Evolutionary conservation across 23 tunicate species (phyloP), one percentile per base, ranked within the genome.

Genomic region (Ciona savignyi): DNA sequence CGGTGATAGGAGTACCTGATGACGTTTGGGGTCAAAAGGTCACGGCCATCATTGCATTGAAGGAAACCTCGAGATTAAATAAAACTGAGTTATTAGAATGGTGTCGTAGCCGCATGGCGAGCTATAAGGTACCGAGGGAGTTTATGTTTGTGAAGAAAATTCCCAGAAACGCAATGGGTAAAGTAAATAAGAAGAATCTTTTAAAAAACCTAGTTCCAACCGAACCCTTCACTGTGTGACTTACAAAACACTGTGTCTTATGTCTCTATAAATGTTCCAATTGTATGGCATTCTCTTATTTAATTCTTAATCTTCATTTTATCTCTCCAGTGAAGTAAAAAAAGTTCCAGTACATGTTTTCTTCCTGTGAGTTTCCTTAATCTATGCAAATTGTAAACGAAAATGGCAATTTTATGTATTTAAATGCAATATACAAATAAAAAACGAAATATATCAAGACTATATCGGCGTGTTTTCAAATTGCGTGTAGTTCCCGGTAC

Each of bases 151-250:
- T 93, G 60, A 66, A 78, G 24, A 79, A 81, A 51, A 77, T 93
- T 15, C 93, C 93, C 4, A 60, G 84, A 33, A 93, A 93, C 68
- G 94, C 77, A 0, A 93, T 93, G 98, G 98, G 98, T n/a, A 93
- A 93, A 86, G 81, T 93, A 0, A 93, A 86, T 62, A 93, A 93
- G 51, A 85, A 85, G 34, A 29, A 66, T 20, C 72, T 92, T 4
- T 1, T 80, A 0, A 66, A 71, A 71, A 19, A n/a, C n/a, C n/a
- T n/a, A n/a, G n/a, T n/a, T n/a, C n/a, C n/a, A n/a, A n/a, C n/a
- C n/a, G n/a, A n/a, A n/a, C n/a, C n/a, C n/a, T n/a, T n/a, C n/a
- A n/a, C n/a, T n/a, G n/a, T n/a, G n/a, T n/a, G n/a, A n/a, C n/a
- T n/a, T n/a, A n/a, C n/a, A n/a, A n/a, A n/a, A n/a, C n/a, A n/a